Evolutionary conservation across 2,113 vertebrate genomes (phyloP).

Genomic region (Rostratula benghalensis): DNA sequence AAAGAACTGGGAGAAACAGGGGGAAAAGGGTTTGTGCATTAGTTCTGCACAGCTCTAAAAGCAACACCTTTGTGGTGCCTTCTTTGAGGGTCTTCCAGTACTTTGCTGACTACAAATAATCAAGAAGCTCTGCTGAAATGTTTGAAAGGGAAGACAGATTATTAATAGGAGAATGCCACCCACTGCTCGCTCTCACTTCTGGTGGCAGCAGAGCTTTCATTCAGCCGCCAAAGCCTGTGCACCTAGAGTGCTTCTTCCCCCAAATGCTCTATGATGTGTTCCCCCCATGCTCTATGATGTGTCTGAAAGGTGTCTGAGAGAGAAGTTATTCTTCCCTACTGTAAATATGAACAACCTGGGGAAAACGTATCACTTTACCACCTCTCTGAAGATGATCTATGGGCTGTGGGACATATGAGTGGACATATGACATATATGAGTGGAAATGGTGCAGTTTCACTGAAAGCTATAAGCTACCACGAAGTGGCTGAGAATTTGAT

Average conservation of each 20-base stretch:
- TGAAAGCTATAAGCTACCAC: background rate
- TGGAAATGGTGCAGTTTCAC: background rate
- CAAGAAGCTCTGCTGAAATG: background rate
- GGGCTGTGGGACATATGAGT: background rate
- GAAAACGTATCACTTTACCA: background rate
- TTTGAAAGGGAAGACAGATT: background rate
- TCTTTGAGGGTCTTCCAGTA: background rate
- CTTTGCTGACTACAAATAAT: background rate
- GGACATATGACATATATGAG: background rate
- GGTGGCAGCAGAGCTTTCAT: background rate
- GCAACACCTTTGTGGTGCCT: background rate
- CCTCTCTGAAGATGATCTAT: background rate
- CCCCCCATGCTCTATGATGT: background rate
- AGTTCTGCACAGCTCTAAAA: background rate
- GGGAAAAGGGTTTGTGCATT: background rate
- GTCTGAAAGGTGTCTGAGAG: constrained; percentile 23
- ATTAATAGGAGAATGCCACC: background rate
- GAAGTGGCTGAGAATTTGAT: background rate
- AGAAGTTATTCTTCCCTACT: background rate
- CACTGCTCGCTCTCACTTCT: background rate
- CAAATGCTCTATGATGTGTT: no score
- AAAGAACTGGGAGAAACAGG: background rate
- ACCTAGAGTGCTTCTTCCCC: background rate
- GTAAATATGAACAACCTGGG: background rate
- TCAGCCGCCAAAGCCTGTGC: background rate